A percentile compares a stretch with the other conserved stretches of the same genome.
phyloP scores from a whole-genome alignment of 2,113 vertebrate genomes.

The Ptychochromis oligacanthus region DNA sequence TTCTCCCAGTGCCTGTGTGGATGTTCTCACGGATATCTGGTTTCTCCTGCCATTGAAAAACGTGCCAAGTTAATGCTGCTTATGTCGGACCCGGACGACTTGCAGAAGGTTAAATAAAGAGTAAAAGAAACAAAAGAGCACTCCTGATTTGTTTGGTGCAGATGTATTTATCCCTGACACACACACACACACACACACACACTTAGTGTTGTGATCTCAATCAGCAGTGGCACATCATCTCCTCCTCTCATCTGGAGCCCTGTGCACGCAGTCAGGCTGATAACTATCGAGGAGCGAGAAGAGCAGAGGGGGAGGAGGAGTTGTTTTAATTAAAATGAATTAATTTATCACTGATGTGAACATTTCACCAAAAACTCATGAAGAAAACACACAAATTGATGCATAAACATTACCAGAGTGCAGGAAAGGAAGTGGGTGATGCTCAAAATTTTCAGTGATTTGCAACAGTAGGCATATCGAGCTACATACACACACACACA shows the following conservation, averaged over 20 bases:
- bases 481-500: background rate
- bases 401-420: background rate
- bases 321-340: slow-evolving; percentile 10
- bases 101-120: background rate
- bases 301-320: background rate
- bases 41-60: accelerated
- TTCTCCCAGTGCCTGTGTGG: no score
- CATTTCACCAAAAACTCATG: background rate
- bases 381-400: background rate
- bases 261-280: background rate
- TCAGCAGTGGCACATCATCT: background rate
- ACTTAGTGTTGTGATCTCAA: slow-evolving; percentile 8
- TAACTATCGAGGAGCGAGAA: background rate
- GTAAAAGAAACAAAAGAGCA: background rate
- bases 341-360: background rate
- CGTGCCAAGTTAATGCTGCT: background rate
- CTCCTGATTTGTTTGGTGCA: background rate
- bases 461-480: background rate
- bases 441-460: background rate
- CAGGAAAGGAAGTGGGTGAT: background rate
- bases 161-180: background rate
- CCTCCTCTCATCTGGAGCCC: slow-evolving; percentile 5
- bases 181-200: background rate
- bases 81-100: background rate
- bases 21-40: background rate